These are phyloP conservation scores for Girardinichthys multiradiatus DNA, from an alignment of 2,113 vertebrate species.

Conservation along the genomic window DNA sequence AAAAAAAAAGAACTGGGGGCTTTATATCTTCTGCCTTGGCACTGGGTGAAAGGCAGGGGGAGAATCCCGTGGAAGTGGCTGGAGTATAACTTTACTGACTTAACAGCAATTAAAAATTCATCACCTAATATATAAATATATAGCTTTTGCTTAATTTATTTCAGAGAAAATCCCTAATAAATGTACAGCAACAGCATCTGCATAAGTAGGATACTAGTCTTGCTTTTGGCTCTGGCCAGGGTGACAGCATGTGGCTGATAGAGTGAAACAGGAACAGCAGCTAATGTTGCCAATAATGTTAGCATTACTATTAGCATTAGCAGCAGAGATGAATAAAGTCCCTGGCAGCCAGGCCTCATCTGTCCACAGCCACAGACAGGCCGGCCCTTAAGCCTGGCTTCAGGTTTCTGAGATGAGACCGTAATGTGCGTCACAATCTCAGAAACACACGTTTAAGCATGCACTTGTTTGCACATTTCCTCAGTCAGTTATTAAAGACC, in stretches of 20 bases:
- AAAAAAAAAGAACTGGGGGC: no score
- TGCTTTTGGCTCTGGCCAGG: conserved; percentile 50
- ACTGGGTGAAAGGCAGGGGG: conserved; percentile 7
- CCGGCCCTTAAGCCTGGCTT: conserved; percentile 69
- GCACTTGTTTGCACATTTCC: conserved; percentile 14
- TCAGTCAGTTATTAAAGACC: conserved; percentile 16
- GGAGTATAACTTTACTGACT: conserved; percentile 11
- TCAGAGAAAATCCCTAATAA: conserved; percentile 33
- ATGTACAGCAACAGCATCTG: conserved; percentile 53
- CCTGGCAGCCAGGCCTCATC: conserved; percentile 71
- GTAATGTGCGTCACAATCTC: conserved; percentile 62
- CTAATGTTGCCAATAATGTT: conserved; percentile 78
- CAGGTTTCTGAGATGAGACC: conserved; percentile 62
- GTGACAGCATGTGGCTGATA: conserved; percentile 66
- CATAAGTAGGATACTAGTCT: conserved; percentile 57
- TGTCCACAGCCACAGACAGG: conserved; percentile 77
- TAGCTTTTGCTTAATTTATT: conserved; percentile 44
- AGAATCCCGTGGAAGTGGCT: background rate
- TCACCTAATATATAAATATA: conserved; percentile 23
- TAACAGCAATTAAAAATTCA: conserved; percentile 16
- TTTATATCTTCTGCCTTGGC: background rate
- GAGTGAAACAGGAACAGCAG: conserved; percentile 77
- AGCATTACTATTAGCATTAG: conserved; percentile 76
- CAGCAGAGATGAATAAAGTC: conserved; percentile 62
- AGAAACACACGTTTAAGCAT: conserved; percentile 48